phyloP scores from a whole-genome alignment of 2,888 invertebrate genomes.

The Himalopsyche kuldschensis region DNA sequence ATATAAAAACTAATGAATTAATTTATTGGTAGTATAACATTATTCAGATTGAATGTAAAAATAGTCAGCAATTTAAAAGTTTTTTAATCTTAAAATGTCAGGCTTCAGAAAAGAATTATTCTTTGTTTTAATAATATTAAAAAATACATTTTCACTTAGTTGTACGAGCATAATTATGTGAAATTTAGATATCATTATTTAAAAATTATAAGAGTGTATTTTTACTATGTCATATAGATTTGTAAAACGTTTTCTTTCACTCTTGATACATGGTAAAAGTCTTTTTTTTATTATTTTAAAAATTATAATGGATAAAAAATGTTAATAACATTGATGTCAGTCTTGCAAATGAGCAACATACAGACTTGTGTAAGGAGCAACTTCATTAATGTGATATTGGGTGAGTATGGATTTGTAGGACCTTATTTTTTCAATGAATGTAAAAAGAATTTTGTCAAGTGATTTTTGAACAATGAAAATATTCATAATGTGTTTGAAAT shows the following conservation, averaged over 20 bases:
- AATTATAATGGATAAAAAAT: not conserved
- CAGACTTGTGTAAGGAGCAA: not conserved
- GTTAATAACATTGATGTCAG: not conserved
- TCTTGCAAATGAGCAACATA: not conserved
- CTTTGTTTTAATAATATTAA: not conserved
- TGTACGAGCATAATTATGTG: not conserved
- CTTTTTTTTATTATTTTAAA: not conserved
- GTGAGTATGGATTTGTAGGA: not conserved
- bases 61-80: too few species aligned
- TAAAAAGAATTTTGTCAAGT: not conserved
- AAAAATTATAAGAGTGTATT: not conserved
- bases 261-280: not conserved
- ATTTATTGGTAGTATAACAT: too few species aligned
- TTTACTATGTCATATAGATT: not conserved
- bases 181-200: not conserved
- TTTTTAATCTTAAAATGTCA: too few species aligned
- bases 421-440: not conserved
- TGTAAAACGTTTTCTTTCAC: not conserved
- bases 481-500: not conserved
- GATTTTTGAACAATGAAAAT: not conserved
- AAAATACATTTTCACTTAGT: not conserved
- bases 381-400: not conserved
- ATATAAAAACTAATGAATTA: too few species aligned
- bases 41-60: too few species aligned
- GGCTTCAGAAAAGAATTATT: too few species aligned